phyloP scores from a whole-genome alignment of 2,888 invertebrate species.

The Salticus scenicus region DNA sequence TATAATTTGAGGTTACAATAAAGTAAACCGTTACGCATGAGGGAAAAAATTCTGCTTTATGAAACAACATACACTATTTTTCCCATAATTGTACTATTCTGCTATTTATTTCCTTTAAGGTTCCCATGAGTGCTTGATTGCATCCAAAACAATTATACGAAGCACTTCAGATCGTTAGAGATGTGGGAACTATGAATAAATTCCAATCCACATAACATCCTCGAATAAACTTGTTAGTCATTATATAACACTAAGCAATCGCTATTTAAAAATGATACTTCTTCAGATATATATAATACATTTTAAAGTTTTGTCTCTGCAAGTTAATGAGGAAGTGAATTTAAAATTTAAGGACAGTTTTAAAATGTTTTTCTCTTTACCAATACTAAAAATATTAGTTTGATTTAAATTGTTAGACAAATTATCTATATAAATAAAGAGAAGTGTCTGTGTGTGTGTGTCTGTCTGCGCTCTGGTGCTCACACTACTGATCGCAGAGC shows the following conservation, averaged over 20 bases:
- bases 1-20: too few relatives aligned
- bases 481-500: too few relatives aligned
- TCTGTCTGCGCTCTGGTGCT: too few relatives aligned
- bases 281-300: neutral
- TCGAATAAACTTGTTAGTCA: neutral
- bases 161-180: neutral
- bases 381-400: too few relatives aligned
- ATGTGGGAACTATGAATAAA: neutral
- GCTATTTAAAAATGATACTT: slow-evolving; percentile 2
- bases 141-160: slow-evolving; percentile 12
- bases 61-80: neutral
- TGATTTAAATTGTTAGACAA: too few relatives aligned
- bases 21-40: too few relatives aligned
- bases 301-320: neutral
- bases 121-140: neutral
- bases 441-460: too few relatives aligned
- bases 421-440: too few relatives aligned
- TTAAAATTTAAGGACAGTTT: too few relatives aligned
- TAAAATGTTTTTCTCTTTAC: too few relatives aligned
- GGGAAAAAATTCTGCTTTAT: neutral
- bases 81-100: neutral
- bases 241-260: neutral
- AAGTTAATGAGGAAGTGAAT: neutral
- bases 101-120: neutral
- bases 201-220: neutral